Evolutionary conservation across 2,888 invertebrate genomes (phyloP).

Genomic region (Heliconius cydno): DNA sequence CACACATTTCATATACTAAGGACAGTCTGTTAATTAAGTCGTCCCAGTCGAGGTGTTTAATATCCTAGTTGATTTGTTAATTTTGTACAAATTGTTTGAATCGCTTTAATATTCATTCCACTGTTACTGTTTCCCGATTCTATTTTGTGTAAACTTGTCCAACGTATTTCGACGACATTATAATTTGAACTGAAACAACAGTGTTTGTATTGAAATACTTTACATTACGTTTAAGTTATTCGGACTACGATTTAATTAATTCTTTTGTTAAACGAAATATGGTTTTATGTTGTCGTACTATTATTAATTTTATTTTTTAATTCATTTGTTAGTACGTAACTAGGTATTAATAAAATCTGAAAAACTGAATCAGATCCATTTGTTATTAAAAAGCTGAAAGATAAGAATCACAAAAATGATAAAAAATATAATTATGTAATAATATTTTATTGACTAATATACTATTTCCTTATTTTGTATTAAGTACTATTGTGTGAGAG

Average conservation of each 20-base stretch:
- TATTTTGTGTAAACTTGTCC: slow-evolving; percentile 12
- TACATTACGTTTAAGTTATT: slow-evolving; percentile 17
- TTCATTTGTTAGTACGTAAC: no score
- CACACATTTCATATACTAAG: not conserved
- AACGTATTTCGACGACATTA: slow-evolving; percentile 15
- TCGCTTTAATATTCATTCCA: slow-evolving; percentile 24
- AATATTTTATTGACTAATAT: no score
- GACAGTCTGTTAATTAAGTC: slow-evolving; percentile 71
- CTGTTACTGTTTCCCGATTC: slow-evolving; percentile 24
- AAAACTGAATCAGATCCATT: no score
- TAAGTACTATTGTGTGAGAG: no score
- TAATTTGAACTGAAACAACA: slow-evolving; percentile 13
- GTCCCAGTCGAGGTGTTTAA: slow-evolving; percentile 66
- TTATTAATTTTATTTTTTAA: not conserved
- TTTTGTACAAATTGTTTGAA: slow-evolving; percentile 56
- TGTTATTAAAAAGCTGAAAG: no score
- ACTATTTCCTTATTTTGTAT: no score
- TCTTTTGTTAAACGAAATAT: not conserved
- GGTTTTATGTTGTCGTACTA: not conserved
- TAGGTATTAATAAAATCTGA: no score
- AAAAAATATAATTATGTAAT: no score
- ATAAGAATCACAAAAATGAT: no score
- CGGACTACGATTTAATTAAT: not conserved
- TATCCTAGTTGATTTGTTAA: slow-evolving; percentile 71
- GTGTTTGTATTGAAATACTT: slow-evolving; percentile 7